Evolutionary conservation across 1,140 invertebrate species (phyloP), one percentile per base, ranked within the genome.

Genomic region (Drosophila nigrodunni): DNA sequence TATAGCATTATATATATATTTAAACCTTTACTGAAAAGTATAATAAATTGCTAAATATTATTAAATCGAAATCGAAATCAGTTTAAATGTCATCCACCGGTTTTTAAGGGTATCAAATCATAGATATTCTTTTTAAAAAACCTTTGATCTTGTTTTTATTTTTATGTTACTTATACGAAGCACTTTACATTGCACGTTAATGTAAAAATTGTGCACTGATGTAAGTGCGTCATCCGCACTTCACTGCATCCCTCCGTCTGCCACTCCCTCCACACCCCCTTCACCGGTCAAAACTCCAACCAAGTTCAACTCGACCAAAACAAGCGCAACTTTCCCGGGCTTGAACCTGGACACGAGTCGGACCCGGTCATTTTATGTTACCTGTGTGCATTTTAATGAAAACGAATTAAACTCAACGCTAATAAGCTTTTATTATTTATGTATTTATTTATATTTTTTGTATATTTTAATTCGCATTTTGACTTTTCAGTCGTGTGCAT

Each of bases 361-460:
- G 6, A 43, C 41, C 41, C 41, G 4, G 9, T 43, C 18, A 41
- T 44, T 34, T 39, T 30, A 25, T 39, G n/a, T 41, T 46, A 73
- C 64, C 70, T 73, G 82, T 67, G 71, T 52, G 79, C 82, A 62
- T 82, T 86, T 86, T 82, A 86, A 86, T 88, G 82, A 88, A 82
- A 86, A 77, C 82, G 79, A 86, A 86, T 88, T 86, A 86, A 86
- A 86, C 79, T 82, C 60, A 79, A 74, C 76, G 88, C 82, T 86
- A 88, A 86, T 87, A 82, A 87, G 83, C 74, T 82, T 88, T 86
- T 88, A 86, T 88, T 86, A 86, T 86, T 86, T 77, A 86, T 86
- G 72, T 54, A 79, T 62, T 68, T 77, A 73, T 80, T 75, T 75
- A 67, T 80, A 49, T 85, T 74, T 74, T 77, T 80, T 77, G 73